Conservation (phyloP, 2,888 invertebrate species). For the Hipparchia sbordonii region DNA sequence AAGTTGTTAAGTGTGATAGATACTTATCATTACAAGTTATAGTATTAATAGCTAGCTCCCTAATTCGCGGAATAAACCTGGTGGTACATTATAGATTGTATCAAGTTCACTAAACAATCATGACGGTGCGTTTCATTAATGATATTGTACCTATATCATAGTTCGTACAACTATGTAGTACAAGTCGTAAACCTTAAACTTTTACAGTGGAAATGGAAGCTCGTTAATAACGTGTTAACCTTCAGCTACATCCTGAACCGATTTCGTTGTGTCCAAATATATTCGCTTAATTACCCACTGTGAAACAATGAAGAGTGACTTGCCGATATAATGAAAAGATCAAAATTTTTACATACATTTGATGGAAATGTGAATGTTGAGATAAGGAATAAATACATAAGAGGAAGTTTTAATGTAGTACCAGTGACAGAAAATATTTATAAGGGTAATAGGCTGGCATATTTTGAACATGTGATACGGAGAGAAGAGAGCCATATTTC, state of each 20-base stretch:
- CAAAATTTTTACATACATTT: no score
- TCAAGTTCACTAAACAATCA: background rate
- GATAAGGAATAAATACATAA: no score
- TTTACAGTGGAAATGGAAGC: constrained; percentile 23
- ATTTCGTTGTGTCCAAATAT: constrained; percentile 14
- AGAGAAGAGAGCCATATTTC: no score
- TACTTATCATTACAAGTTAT: no score
- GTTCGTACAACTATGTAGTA: background rate
- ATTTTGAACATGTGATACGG: no score
- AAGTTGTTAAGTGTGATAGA: no score
- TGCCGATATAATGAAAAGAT: background rate
- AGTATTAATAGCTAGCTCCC: no score
- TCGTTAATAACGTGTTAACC: constrained; percentile 20
- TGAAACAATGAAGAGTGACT: background rate
- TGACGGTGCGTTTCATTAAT: constrained; percentile 16
- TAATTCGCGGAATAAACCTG: background rate
- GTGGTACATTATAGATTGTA: background rate
- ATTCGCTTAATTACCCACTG: constrained; percentile 10
- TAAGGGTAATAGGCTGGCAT: no score
- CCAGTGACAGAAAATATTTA: no score
- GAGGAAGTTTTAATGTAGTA: no score
- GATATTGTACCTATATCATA: background rate
- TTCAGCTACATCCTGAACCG: constrained; percentile 27
- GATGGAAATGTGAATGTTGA: no score
- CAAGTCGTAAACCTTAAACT: constrained; percentile 23